Percentiles rank a stretch among this genome's conserved stretches.
Conservation (phyloP, 1,140 invertebrate genomes). For the Ips nitidus region DNA sequence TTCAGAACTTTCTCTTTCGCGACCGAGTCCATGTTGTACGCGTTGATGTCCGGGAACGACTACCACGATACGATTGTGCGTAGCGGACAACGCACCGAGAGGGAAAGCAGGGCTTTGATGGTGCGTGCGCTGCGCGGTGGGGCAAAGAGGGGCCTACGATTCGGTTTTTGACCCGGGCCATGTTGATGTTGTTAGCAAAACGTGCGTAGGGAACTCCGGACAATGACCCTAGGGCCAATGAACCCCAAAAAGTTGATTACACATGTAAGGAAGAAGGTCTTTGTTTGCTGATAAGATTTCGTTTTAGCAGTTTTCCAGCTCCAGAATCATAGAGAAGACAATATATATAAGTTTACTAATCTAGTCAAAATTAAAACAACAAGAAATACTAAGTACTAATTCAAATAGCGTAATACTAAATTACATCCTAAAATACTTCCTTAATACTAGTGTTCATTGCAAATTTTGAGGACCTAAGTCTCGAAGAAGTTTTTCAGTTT, state of each 20-base stretch:
- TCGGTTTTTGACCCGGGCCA: constrained; percentile 49
- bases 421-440: too few species aligned
- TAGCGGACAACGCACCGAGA: constrained; percentile 31
- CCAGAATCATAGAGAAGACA: too few species aligned
- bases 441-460: too few species aligned
- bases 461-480: too few species aligned
- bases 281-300: too few species aligned
- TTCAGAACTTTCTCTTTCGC: constrained; percentile 31
- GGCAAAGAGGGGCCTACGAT: constrained; percentile 32
- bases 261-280: too few species aligned
- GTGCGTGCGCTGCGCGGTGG: constrained; percentile 46
- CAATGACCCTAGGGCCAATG: constrained; percentile 13
- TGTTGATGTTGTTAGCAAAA: constrained; percentile 28
- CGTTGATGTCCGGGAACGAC: constrained; percentile 25
- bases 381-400: too few species aligned
- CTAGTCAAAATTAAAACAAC: too few species aligned
- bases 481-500: too few species aligned
- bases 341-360: too few species aligned
- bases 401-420: too few species aligned
- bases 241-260: constrained; percentile 7
- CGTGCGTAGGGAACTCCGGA: constrained; percentile 11
- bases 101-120: constrained; percentile 43
- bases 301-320: too few species aligned
- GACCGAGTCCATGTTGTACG: constrained; percentile 7
- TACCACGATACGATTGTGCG: constrained; percentile 27